Conservation (phyloP, 35 echinoderm and acorn worm genomes). For the Eucidaris tribuloides region DNA sequence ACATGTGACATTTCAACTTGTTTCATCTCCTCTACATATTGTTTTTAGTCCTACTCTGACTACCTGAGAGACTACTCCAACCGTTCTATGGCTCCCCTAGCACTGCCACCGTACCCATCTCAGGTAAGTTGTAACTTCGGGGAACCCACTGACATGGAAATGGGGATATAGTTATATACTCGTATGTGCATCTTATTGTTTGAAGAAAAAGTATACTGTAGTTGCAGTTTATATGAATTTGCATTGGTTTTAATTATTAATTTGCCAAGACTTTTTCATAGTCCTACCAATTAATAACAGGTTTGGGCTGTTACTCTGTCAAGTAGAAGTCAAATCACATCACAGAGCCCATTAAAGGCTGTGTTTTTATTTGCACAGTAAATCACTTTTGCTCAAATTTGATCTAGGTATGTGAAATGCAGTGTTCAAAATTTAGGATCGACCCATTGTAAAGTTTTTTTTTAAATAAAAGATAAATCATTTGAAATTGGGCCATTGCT, state of each 20-base stretch:
- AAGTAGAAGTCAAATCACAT: not conserved
- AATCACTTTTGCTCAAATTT: no score
- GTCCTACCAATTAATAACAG: no score
- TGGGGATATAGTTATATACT: not conserved
- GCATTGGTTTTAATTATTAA: no score
- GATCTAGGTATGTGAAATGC: no score
- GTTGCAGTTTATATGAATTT: not conserved
- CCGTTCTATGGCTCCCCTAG: conserved; percentile 1
- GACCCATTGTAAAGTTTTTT: no score
- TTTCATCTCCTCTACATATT: not conserved
- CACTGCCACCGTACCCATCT: not conserved
- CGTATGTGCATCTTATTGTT: not conserved
- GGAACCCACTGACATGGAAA: not conserved
- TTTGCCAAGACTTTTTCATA: no score
- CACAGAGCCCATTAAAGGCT: not conserved
- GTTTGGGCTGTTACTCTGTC: not conserved
- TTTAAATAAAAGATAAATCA: no score
- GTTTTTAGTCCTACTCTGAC: conserved; percentile 34
- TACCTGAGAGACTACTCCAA: conserved; percentile 32
- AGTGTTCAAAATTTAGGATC: no score
- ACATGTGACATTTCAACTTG: no score
- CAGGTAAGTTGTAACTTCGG: not conserved
- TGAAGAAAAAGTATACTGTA: not conserved
- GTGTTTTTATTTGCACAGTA: no score
- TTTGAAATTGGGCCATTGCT: no score